A percentile compares a stretch with the other conserved stretches of the same genome.
Conservation (phyloP, 1,140 invertebrate species). For the Drosophila prosaltans region DNA sequence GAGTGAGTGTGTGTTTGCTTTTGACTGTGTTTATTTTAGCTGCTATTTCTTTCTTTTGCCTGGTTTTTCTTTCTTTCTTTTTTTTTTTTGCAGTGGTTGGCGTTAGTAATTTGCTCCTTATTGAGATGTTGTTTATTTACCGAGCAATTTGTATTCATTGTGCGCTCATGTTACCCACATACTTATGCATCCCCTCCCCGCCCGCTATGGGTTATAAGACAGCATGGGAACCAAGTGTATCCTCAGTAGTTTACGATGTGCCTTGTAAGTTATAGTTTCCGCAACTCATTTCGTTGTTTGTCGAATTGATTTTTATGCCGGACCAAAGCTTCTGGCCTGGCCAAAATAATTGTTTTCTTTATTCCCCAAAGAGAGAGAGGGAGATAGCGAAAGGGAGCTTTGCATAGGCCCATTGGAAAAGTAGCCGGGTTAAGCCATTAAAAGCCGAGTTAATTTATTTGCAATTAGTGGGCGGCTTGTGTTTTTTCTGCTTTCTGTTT, state of each 20-base stretch:
- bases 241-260: conserved; percentile 55
- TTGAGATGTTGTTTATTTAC: conserved; percentile 82
- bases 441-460: conserved; percentile 75
- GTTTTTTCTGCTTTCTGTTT: conserved; percentile 8
- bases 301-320: conserved; percentile 77
- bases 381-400: conserved; percentile 7
- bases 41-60: conserved; percentile 29
- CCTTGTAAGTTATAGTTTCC: conserved; percentile 78
- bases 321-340: conserved; percentile 42
- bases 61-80: conserved; percentile 53
- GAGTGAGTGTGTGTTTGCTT: conserved; percentile 34
- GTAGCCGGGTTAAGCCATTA: conserved; percentile 43
- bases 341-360: conserved; percentile 76
- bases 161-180: conserved; percentile 50
- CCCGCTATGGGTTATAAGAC: not conserved
- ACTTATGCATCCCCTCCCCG: not conserved
- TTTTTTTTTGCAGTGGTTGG: conserved; percentile 69
- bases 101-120: conserved; percentile 81
- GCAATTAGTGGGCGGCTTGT: conserved; percentile 65
- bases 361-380: conserved; percentile 25
- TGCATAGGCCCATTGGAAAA: conserved; percentile 23
- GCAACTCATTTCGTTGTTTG: conserved; percentile 78
- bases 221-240: conserved; percentile 21
- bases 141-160: conserved; percentile 81
- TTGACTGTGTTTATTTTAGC: conserved; percentile 69